Evolutionary conservation across 2,113 vertebrate species (phyloP).

Genomic region (Clarias batrachus): DNA sequence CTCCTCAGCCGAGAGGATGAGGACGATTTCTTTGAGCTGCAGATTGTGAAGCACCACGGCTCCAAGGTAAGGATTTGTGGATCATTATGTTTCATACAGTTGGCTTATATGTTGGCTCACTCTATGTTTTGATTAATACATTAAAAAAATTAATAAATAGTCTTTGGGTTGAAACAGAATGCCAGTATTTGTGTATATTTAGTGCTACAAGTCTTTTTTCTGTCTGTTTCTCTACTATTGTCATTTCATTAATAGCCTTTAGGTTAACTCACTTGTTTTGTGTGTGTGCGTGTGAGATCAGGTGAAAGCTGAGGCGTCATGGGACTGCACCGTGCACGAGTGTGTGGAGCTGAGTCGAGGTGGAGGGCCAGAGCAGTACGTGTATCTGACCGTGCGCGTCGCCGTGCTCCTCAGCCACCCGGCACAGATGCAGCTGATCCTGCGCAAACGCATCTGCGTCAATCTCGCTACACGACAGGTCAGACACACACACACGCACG

Average conservation of each 20-base stretch:
- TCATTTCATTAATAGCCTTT: neutral
- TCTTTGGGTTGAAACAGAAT: neutral
- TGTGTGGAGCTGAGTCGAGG: constrained; percentile 88
- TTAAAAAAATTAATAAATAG: neutral
- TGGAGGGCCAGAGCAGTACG: constrained; percentile 79
- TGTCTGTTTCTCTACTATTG: neutral
- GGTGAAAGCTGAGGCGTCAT: constrained; percentile 92
- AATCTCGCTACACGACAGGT: constrained; percentile 85
- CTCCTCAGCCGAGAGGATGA: constrained; percentile 85
- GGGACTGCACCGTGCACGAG: constrained; percentile 91
- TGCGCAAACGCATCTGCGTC: constrained; percentile 92
- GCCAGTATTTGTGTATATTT: neutral
- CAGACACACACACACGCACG: neutral
- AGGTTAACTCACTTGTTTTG: neutral
- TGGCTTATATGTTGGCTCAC: neutral
- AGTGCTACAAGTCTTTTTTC: neutral
- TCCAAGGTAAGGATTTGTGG: constrained; percentile 75
- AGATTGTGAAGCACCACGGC: constrained; percentile 88
- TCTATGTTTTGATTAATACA: neutral
- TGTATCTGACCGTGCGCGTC: constrained; percentile 84
- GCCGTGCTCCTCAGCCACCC: constrained; percentile 94
- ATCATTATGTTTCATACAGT: neutral
- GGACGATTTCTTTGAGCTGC: constrained; percentile 93
- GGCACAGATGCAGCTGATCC: constrained; percentile 87
- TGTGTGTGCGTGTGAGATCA: constrained; percentile 54